Evolutionary conservation across 1,140 invertebrate species (phyloP), one percentile per base, ranked within the genome.

Genomic region (Triops cancriformis): DNA sequence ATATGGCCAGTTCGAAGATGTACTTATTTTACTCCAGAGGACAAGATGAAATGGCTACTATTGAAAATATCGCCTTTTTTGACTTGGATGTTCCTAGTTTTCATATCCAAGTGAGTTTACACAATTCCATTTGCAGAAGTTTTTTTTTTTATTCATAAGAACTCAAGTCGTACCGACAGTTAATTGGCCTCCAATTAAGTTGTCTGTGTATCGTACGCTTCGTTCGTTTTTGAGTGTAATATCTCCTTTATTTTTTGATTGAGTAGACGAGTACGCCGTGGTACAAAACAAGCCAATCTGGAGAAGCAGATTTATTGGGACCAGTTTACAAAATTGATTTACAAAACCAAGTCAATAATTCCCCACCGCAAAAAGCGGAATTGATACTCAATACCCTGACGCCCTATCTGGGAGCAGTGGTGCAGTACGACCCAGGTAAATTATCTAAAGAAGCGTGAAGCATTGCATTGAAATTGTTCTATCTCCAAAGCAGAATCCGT

Each of bases 351-450:
- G 51, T 64, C 23, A 64, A 64, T 23, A 43, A 74, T n/a, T 41
- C n/a, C 1, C 9, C 43, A 23, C 77, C 77, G 1, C 64, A 43
- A 11, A 73, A 43, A 18, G 31, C 73, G 9, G 77, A 78, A 42
- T 43, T 78, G 26, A 43, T 14, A 2, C 42, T 74, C 26, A 42
- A 26, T 27, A 74, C 31, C 72, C 12, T 73, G 23, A 27, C 73
- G 27, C 77, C 73, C 1, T 78, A 43, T 27, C 31, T 73, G 1
- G 41, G 11, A 1, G 23, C 73, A n/a, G 73, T 74, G 23, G 72
- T 42, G 6, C 73, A 78, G 14, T 78, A 41, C 12, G 31, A 73
- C 23, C 77, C 77, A 43, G 77, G 74, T 41, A 73, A 74, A 26
- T 14, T 37, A 37, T 2, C 10, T 1, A 77, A 77, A 31, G 26